These are phyloP conservation scores for Polypterus bichir DNA, from an alignment of 2,113 vertebrate species.

Conservation along the genomic window DNA sequence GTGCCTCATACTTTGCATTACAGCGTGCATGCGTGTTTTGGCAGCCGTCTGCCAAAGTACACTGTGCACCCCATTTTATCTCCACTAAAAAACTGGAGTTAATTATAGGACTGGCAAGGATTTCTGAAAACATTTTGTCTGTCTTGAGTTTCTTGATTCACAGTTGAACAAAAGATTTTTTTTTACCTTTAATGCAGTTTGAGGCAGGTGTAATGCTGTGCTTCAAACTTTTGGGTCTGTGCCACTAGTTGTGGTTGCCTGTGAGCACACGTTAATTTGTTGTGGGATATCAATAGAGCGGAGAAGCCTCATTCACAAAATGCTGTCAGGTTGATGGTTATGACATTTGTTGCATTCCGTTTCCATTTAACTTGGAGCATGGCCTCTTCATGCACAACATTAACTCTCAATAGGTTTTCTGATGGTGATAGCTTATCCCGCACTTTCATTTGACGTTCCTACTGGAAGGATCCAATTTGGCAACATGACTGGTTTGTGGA, in stretches of 20 bases:
- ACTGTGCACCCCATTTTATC: constrained; percentile 21
- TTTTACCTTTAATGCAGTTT: background rate
- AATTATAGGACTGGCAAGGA: constrained; percentile 8
- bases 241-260: constrained; percentile 2
- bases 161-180: background rate
- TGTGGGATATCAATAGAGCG: background rate
- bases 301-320: background rate
- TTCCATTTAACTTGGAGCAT: no score
- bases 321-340: background rate
- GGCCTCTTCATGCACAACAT: no score
- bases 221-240: background rate
- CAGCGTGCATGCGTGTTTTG: constrained; percentile 11
- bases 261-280: constrained; percentile 3
- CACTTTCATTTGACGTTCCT: no score
- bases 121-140: background rate
- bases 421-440: no score
- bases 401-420: no score
- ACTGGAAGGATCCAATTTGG: no score
- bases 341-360: constrained; percentile 1
- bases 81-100: constrained; percentile 13
- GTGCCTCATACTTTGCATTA: constrained; percentile 22
- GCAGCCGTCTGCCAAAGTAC: constrained; percentile 15
- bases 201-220: background rate
- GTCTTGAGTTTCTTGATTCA: constrained; percentile 2
- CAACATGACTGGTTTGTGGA: no score